These are phyloP conservation scores for Aleiodes sp. DNA, from an alignment of 1,140 invertebrate genomes.

Conservation along the genomic window DNA sequence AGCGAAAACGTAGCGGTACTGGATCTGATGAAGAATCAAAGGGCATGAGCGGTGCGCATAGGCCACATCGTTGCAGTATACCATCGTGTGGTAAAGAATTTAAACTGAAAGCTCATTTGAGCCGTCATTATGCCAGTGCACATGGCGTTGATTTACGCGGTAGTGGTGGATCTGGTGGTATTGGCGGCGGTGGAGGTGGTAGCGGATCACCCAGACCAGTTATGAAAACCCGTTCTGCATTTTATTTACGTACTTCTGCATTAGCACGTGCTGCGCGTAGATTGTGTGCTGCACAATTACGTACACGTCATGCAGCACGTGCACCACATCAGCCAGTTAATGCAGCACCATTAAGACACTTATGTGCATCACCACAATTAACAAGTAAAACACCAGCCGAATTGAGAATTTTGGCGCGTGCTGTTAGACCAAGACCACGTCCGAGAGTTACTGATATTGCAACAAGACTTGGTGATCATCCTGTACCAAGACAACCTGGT, in stretches of 20 bases:
- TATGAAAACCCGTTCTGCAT: conserved; percentile 96
- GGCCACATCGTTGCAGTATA: conserved; percentile 88
- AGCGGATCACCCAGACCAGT: conserved; percentile 86
- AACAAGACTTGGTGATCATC: conserved; percentile 74
- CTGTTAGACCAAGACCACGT: conserved; percentile 84
- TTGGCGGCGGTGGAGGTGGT: conserved; percentile 46
- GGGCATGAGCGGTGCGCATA: conserved; percentile 71
- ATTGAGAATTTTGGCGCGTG: conserved; percentile 78
- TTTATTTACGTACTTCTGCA: conserved; percentile 90
- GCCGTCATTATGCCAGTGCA: conserved; percentile 89
- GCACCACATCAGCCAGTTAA: conserved; percentile 82
- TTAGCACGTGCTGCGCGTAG: conserved; percentile 87
- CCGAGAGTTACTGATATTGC: conserved; percentile 80
- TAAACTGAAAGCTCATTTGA: conserved; percentile 90
- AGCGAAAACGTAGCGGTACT: conserved; percentile 57
- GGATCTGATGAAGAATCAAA: conserved; percentile 65
- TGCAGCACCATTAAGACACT: conserved; percentile 64
- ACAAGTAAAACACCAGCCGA: conserved; percentile 79
- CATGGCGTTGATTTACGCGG: conserved; percentile 78
- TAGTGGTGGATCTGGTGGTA: conserved; percentile 38
- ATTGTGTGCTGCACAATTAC: conserved; percentile 84
- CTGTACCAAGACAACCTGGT: conserved; percentile 67
- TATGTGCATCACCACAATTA: conserved; percentile 81
- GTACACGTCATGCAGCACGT: conserved; percentile 85
- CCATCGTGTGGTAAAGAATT: conserved; percentile 94